A percentile compares a stretch with the other conserved stretches of the same genome.
These are phyloP conservation scores for Myrmecophaga tridactyla DNA, from an alignment of 2,113 vertebrate species.

Conservation along the genomic window DNA sequence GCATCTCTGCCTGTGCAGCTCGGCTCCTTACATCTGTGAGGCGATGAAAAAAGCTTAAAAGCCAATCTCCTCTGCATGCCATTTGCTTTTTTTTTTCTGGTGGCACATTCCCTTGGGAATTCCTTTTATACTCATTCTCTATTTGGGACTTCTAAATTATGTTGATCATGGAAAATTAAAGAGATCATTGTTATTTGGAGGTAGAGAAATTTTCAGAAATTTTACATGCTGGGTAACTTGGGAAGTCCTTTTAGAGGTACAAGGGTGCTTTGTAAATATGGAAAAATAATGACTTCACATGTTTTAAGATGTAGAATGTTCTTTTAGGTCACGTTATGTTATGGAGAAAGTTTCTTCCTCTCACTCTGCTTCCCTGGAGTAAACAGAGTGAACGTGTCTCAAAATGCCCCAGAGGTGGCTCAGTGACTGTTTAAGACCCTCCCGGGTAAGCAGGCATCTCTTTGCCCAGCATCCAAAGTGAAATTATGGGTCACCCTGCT, in stretches of 20 bases:
- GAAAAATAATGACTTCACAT: neutral
- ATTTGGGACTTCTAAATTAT: neutral
- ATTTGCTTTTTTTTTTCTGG: neutral
- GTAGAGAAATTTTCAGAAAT: neutral
- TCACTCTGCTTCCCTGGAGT: neutral
- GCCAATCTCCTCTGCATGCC: neutral
- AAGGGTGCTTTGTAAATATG: neutral
- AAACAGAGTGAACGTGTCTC: neutral
- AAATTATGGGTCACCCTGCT: neutral
- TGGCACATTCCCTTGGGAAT: neutral
- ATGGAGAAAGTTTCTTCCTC: neutral
- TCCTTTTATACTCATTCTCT: neutral
- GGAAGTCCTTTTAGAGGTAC: neutral
- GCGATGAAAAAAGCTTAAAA: neutral
- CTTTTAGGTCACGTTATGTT: neutral
- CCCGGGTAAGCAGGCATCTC: neutral
- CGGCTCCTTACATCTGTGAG: neutral
- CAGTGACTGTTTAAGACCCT: neutral
- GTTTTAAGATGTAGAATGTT: neutral
- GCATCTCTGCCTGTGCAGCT: neutral
- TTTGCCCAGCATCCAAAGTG: neutral
- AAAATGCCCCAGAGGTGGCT: neutral
- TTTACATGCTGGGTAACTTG: neutral
- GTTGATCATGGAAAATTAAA: neutral
- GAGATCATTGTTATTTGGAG: neutral